Evolutionary conservation across 2,113 vertebrate genomes (phyloP).

Genomic region (Bubo scandiacus): DNA sequence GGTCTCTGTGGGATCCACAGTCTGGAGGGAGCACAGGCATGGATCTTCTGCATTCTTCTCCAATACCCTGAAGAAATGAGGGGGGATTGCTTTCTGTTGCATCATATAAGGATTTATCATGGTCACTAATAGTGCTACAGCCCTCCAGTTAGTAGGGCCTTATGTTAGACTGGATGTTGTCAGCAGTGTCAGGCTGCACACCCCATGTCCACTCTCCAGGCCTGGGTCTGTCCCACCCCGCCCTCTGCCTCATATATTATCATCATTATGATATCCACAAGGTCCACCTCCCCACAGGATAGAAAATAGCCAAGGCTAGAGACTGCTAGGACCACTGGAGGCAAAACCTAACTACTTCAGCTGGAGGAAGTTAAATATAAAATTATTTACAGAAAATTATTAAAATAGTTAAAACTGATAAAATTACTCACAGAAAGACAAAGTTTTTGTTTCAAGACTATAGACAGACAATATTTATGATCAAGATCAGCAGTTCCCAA

Average conservation of each 20-base stretch:
- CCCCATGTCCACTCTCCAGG: background rate
- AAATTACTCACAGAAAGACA: background rate
- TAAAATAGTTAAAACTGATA: background rate
- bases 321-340: background rate
- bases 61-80: background rate
- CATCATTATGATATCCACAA: background rate
- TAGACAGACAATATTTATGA: background rate
- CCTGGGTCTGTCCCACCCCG: background rate
- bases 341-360: background rate
- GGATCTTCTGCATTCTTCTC: background rate
- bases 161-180: background rate
- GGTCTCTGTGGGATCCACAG: background rate
- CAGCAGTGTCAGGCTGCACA: background rate
- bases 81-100: background rate
- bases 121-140: background rate
- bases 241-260: background rate
- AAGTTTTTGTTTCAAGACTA: background rate
- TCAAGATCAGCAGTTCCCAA: background rate
- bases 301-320: background rate
- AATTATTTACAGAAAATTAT: background rate
- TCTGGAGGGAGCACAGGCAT: background rate
- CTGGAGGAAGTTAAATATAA: background rate
- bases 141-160: background rate
- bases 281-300: background rate
- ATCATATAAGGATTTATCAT: background rate